These are phyloP conservation scores for Tortrix viridana DNA, from an alignment of 2,888 invertebrate genomes.

Conservation along the genomic window DNA sequence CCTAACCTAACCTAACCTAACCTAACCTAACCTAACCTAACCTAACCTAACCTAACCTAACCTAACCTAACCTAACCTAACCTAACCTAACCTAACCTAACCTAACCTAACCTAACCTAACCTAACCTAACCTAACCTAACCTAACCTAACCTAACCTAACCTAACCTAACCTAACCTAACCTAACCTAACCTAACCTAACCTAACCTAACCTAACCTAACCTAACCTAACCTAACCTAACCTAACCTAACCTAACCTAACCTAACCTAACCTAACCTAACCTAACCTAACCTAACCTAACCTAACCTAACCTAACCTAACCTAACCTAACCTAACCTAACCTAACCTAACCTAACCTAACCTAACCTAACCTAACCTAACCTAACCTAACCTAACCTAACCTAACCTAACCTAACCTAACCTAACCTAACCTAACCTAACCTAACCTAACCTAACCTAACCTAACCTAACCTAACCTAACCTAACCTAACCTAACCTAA, in stretches of 20 bases:
- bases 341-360: constrained; percentile 20
- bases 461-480: constrained; percentile 32
- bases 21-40: constrained; percentile 18
- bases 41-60: constrained; percentile 23
- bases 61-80: constrained; percentile 24
- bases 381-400: constrained; percentile 20
- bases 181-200: constrained; percentile 25
- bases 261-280: constrained; percentile 25
- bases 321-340: constrained; percentile 20
- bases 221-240: constrained; percentile 25
- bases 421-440: constrained; percentile 20
- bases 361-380: constrained; percentile 20
- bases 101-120: constrained; percentile 25
- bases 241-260: constrained; percentile 24
- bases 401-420: constrained; percentile 20
- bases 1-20: constrained; percentile 20
- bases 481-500: constrained; percentile 32
- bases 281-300: constrained; percentile 22
- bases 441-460: constrained; percentile 20
- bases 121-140: constrained; percentile 24
- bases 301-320: constrained; percentile 20
- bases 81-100: constrained; percentile 25
- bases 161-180: constrained; percentile 25
- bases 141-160: constrained; percentile 25
- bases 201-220: constrained; percentile 25